These are phyloP conservation scores for Steatocranus sp. DNA, from an alignment of 2,797 vertebrate genomes.

Conservation along the genomic window DNA sequence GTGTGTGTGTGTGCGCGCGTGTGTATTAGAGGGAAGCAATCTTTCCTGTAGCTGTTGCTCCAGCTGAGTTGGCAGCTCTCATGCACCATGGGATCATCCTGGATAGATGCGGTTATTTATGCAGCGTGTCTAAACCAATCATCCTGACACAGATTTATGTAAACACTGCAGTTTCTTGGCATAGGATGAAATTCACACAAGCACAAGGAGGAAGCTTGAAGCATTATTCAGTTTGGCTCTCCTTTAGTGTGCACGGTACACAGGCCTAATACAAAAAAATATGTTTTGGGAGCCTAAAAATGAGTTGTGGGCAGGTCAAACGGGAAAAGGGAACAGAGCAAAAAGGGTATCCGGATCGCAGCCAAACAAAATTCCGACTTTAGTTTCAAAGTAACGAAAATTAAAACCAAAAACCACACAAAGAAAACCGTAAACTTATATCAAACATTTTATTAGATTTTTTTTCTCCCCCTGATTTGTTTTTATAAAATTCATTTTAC, in stretches of 20 bases:
- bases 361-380: background rate
- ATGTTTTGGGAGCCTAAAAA: constrained; percentile 1
- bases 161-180: constrained; percentile 65
- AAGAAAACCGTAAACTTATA: constrained; percentile 26
- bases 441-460: constrained; percentile 69
- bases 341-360: background rate
- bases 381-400: background rate
- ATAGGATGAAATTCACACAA: constrained; percentile 26
- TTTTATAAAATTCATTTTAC: constrained; percentile 73
- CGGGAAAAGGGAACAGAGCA: background rate
- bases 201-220: constrained; percentile 28
- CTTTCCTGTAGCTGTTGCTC: constrained; percentile 38
- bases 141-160: constrained; percentile 64
- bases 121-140: constrained; percentile 68
- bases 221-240: constrained; percentile 47
- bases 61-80: constrained; percentile 54
- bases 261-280: background rate
- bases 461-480: constrained; percentile 11
- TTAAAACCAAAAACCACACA: background rate
- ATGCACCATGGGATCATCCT: constrained; percentile 60
- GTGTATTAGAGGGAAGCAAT: background rate
- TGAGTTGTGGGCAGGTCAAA: background rate
- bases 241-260: background rate
- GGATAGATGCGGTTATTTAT: constrained; percentile 65
- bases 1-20: rapidly evolving